Evolutionary conservation across 2,888 invertebrate species (phyloP).

Genomic region (Zootermopsis nevadensis): DNA sequence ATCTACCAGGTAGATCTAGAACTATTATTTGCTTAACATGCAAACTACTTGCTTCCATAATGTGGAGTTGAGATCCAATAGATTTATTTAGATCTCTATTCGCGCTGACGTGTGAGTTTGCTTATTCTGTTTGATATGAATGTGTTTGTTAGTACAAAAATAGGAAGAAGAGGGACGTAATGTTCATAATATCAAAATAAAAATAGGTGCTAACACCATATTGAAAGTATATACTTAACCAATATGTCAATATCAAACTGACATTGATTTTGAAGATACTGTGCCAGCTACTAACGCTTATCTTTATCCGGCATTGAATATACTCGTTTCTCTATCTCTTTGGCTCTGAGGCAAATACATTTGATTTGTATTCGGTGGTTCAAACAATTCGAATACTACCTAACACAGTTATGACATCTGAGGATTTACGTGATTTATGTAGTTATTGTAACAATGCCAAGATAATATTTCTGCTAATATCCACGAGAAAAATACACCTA

Average conservation of each 20-base stretch:
- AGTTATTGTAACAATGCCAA: too few species aligned
- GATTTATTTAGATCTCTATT: neutral
- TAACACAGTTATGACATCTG: too few species aligned
- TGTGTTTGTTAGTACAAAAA: neutral
- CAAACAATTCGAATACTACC: too few species aligned
- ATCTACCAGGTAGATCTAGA: neutral
- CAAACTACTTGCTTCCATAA: neutral
- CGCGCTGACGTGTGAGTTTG: slow-evolving; percentile 2
- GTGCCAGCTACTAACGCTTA: neutral
- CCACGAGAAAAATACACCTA: too few species aligned
- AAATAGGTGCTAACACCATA: neutral
- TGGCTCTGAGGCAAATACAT: too few species aligned
- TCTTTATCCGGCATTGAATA: too few species aligned
- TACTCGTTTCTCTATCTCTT: too few species aligned
- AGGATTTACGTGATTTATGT: too few species aligned
- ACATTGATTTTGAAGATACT: neutral
- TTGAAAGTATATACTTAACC: neutral
- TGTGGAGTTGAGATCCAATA: neutral
- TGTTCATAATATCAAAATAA: neutral
- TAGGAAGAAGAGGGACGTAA: neutral
- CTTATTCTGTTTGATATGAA: neutral
- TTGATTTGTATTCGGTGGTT: too few species aligned
- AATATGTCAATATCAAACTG: neutral
- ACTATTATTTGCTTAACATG: neutral
- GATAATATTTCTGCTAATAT: too few species aligned